Evolutionary conservation across 2,797 vertebrate genomes (phyloP), one percentile per base, ranked within the genome.

Genomic region (Chaetophractus vellerosus): DNA sequence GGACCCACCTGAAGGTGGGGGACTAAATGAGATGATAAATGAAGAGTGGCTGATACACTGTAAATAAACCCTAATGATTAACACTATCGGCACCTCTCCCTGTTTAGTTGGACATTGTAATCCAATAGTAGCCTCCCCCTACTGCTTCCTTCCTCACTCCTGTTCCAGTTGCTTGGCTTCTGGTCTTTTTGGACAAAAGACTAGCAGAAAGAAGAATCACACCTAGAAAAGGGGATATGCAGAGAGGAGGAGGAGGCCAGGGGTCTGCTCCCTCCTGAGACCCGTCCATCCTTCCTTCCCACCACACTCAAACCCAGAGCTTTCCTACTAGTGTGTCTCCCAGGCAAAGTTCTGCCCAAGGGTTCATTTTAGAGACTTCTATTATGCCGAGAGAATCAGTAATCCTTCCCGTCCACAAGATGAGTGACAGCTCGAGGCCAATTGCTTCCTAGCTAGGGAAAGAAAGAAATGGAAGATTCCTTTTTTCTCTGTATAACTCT

Each of bases 391-490:
- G 59, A 92, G 88, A 91, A 86, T 95, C 83, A 71, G 72, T 57
- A 90, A 93, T 93, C 87, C 93, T 89, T 36, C 36, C 75, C 87
- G 68, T 81, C 64, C 76, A 85, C 72, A 80, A 55, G 41, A 59
- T 31, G 91, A 92, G 41, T 89, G 68, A 36, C 93, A 93, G 85
- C 80, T 61, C 0, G 11, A 96, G 71, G 68, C 64, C 93, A 81
- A 83, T 89, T 38, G 81, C 82, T 90, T 91, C 68, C 78, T 74
- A 88, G 91, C 66, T 45, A 33, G 55, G 26, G 57, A 57, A 57
- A 91, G 84, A 80, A 48, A 68, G 68, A 94, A 64, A 75, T 84
- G 85, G 85, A 96, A 95, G 93, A 88, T 94, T 96, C 93, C 91
- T 57, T 75, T 78, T 83, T 15, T 18, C 38, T 82, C 12, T 0